Percentiles rank a stretch among this genome's conserved stretches.
phyloP scores from a whole-genome alignment of 2,113 vertebrate species.

The Neogobius melanostomus region DNA sequence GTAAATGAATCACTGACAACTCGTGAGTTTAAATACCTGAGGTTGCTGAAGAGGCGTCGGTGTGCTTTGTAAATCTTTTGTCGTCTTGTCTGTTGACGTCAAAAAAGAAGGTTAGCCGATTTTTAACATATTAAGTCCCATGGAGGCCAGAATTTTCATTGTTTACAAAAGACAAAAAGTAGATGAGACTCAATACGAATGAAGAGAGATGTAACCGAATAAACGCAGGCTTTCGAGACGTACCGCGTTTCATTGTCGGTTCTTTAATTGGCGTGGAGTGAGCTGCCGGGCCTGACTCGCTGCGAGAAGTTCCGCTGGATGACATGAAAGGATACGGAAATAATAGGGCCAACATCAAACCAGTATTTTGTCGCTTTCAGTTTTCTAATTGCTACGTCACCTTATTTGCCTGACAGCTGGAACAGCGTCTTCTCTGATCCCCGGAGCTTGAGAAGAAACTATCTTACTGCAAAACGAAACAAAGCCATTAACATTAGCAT shows the following conservation, averaged over 20 bases:
- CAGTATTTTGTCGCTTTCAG: background rate
- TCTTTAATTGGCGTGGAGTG: slow-evolving; percentile 49
- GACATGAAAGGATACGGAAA: background rate
- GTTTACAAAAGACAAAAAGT: background rate
- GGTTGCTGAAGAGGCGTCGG: slow-evolving; percentile 33
- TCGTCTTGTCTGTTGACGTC: slow-evolving; percentile 34
- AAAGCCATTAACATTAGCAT: too few species aligned
- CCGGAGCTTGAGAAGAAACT: slow-evolving; percentile 27
- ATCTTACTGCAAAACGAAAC: slow-evolving; percentile 51
- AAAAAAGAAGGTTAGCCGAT: background rate
- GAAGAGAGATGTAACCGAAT: too few species aligned
- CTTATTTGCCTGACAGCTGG: slow-evolving; percentile 33
- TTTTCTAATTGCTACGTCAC: slow-evolving; percentile 18
- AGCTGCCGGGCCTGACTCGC: slow-evolving; percentile 24
- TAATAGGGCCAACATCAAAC: background rate
- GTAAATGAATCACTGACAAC: background rate
- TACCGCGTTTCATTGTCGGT: slow-evolving; percentile 55
- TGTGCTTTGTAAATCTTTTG: slow-evolving; percentile 29
- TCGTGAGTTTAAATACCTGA: slow-evolving; percentile 69
- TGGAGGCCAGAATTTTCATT: too few species aligned
- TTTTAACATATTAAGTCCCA: too few species aligned
- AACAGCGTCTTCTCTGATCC: slow-evolving; percentile 35
- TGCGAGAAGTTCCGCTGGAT: slow-evolving; percentile 25
- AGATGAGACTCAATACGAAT: background rate
- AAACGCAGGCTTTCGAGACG: background rate